Percentiles rank a stretch among this genome's conserved stretches.
These are phyloP conservation scores for Nomada fabriciana DNA, from an alignment of 2,888 invertebrate genomes.

Conservation along the genomic window DNA sequence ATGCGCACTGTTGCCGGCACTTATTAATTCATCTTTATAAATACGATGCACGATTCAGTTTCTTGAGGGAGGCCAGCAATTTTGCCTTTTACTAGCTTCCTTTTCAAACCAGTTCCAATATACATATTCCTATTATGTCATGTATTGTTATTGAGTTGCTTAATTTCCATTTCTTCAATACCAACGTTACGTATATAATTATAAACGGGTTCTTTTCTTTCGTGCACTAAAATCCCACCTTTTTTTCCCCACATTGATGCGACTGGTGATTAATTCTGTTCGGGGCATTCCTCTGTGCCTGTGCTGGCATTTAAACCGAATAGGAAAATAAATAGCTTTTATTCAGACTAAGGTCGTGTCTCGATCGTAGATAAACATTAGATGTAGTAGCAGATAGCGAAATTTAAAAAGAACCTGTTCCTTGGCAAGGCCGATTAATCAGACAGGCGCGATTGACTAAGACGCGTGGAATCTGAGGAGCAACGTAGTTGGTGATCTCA, in stretches of 20 bases:
- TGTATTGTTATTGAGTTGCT: background rate
- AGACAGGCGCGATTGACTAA: constrained; percentile 78
- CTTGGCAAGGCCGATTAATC: constrained; percentile 74
- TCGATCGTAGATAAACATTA: background rate
- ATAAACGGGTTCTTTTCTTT: too few relatives aligned
- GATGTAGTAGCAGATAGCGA: constrained; percentile 31
- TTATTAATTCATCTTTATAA: constrained; percentile 43
- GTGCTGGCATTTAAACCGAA: too few relatives aligned
- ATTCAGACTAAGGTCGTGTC: too few relatives aligned
- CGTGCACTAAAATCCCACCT: too few relatives aligned
- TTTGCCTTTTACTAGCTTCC: background rate
- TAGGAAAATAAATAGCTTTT: too few relatives aligned
- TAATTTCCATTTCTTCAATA: background rate
- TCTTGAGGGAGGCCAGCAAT: background rate
- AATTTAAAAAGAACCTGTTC: constrained; percentile 68
- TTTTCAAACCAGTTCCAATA: background rate
- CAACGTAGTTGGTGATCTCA: constrained; percentile 83
- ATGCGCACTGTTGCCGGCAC: background rate
- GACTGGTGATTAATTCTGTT: too few relatives aligned
- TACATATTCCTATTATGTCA: background rate
- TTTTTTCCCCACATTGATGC: too few relatives aligned
- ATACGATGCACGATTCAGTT: constrained; percentile 22
- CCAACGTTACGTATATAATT: too few relatives aligned
- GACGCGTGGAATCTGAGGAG: constrained; percentile 81
- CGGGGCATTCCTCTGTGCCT: too few relatives aligned